phyloP scores from a whole-genome alignment of 1,140 invertebrate species.

The Lasioglossum baleicum region DNA sequence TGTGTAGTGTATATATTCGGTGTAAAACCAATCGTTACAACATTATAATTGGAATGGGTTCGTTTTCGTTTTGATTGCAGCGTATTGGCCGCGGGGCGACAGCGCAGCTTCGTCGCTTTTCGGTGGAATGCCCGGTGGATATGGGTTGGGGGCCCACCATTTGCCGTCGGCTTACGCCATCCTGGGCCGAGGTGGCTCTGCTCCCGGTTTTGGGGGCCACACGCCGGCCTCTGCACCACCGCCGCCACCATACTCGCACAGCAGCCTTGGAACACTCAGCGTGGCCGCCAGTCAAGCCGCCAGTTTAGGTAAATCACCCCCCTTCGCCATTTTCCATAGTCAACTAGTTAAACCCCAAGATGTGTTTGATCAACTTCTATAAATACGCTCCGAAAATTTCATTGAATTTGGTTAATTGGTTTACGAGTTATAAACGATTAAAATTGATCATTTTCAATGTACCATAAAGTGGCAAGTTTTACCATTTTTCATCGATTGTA shows the following conservation, averaged over 20 bases:
- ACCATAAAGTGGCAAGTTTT: too few species aligned
- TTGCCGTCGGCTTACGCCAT: conserved; percentile 78
- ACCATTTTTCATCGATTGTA: too few species aligned
- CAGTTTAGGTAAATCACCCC: conserved; percentile 82
- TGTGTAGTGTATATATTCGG: too few species aligned
- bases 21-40: too few species aligned
- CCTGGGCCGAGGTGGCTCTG: conserved; percentile 74
- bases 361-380: too few species aligned
- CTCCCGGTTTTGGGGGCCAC: conserved; percentile 80
- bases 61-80: conserved; percentile 77
- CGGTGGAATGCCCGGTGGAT: conserved; percentile 80
- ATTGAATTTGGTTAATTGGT: too few species aligned
- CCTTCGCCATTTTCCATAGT: neutral
- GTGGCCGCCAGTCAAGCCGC: conserved; percentile 90
- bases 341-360: too few species aligned
- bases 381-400: too few species aligned
- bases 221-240: conserved; percentile 80
- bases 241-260: conserved; percentile 78
- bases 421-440: too few species aligned
- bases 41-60: conserved; percentile 9
- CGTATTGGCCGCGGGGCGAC: conserved; percentile 84
- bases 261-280: conserved; percentile 85
- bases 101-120: conserved; percentile 78
- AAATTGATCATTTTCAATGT: too few species aligned
- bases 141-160: conserved; percentile 80